A percentile compares a stretch with the other conserved stretches of the same genome.
These are phyloP conservation scores for Beaufortia kweichowensis DNA, from an alignment of 2,113 vertebrate species.

Conservation along the genomic window DNA sequence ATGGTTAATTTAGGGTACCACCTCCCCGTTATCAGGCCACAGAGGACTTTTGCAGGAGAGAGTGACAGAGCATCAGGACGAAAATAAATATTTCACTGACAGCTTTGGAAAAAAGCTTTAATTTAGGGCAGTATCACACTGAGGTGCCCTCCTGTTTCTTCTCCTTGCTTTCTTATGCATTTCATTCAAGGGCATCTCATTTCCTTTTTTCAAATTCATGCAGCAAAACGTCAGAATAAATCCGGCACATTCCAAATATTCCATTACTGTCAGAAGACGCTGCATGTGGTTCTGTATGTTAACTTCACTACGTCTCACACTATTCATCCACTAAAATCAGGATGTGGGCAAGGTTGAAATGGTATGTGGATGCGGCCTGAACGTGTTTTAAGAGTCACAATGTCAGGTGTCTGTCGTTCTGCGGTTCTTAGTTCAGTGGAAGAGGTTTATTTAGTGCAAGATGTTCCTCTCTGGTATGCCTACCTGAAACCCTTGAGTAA, in stretches of 20 bases:
- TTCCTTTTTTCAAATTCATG: slow-evolving; percentile 49
- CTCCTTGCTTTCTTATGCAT: slow-evolving; percentile 15
- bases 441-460: slow-evolving; percentile 11
- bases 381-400: slow-evolving; percentile 1
- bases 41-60: slow-evolving; percentile 54
- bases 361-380: background rate
- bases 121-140: slow-evolving; percentile 68
- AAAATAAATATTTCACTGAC: slow-evolving; percentile 38
- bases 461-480: slow-evolving; percentile 6
- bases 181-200: slow-evolving; percentile 57
- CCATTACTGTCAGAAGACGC: slow-evolving; percentile 42
- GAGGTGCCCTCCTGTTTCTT: slow-evolving; percentile 60
- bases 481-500: background rate
- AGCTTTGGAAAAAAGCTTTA: slow-evolving; percentile 65
- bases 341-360: background rate
- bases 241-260: slow-evolving; percentile 51
- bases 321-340: slow-evolving; percentile 24
- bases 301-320: background rate
- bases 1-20: slow-evolving; percentile 43
- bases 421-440: slow-evolving; percentile 18
- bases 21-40: slow-evolving; percentile 35
- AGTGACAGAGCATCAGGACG: slow-evolving; percentile 43
- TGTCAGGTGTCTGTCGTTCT: background rate
- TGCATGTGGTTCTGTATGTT: slow-evolving; percentile 6
- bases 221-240: slow-evolving; percentile 42